These are phyloP conservation scores for Corythaeola cristata DNA, from an alignment of 2,113 vertebrate species.

Conservation along the genomic window DNA sequence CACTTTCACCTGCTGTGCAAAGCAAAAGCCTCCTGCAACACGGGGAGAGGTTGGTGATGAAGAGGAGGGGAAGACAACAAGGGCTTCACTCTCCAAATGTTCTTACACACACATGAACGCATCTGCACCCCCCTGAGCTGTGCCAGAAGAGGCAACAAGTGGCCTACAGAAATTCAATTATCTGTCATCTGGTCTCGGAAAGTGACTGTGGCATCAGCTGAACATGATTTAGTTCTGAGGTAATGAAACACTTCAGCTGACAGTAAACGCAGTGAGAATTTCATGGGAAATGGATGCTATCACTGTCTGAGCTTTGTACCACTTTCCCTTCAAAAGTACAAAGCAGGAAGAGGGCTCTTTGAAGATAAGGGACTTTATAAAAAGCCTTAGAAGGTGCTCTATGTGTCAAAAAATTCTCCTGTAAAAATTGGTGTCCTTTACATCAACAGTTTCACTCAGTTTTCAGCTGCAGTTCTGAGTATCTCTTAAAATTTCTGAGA, in stretches of 20 bases:
- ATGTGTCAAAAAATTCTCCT: not conserved
- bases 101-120: constrained; percentile 78
- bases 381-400: not conserved
- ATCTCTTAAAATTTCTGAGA: not conserved
- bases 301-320: not conserved
- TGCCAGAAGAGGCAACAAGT: not conserved
- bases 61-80: constrained; percentile 78
- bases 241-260: not conserved
- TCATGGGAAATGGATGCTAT: not conserved
- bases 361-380: constrained; percentile 18
- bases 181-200: not conserved
- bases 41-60: constrained; percentile 70
- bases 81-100: constrained; percentile 78
- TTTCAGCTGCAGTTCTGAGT: not conserved
- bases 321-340: not conserved
- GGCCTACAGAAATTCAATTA: not conserved
- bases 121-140: constrained; percentile 71
- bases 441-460: not conserved
- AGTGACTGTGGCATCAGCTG: not conserved
- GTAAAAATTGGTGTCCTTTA: not conserved
- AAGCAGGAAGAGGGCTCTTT: not conserved
- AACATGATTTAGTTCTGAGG: not conserved
- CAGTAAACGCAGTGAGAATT: not conserved
- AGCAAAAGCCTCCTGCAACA: not conserved
- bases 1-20: constrained; percentile 85